Evolutionary conservation across 2,113 vertebrate genomes (phyloP), one percentile per base, ranked within the genome.

Genomic region (Leptobrachium ailaonicum): DNA sequence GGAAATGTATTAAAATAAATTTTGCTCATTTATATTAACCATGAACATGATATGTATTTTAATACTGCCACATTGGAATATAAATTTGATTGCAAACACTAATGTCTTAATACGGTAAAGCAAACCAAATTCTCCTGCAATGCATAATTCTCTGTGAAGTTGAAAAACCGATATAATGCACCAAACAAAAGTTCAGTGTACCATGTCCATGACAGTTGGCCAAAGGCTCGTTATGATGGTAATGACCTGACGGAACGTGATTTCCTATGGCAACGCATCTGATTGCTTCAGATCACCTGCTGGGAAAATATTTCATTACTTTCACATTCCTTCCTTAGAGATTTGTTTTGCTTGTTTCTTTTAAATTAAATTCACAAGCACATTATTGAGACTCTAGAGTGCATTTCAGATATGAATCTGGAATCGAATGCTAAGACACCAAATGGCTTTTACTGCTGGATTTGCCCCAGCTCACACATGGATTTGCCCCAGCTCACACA

Each of bases 271-370:
- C 90, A 92, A 90, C 89, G 91, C 88, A 92, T 87, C 91, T 89
- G 91, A 91, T 89, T 89, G 92, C 89, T 88, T 88, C 78, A 88
- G 91, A 90, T 93, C 93, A 91, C 93, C 93, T 88, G 88, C 93
- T 92, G 93, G 90, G 92, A 92, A 93, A 92, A 93, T 92, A 92
- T 94, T 94, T 93, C 93, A 93, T 92, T 93, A 93, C 94, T 93
- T 91, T 94, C 89, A 89, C 90, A 89, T 87, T 85, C 87, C 88
- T 89, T 93, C 92, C 90, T 6, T 67, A 82, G 91, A 94, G 92
- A 92, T 94, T 92, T 90, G 92, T 92, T 92, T 93, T 89, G 88
- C 90, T 88, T 90, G 87, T 93, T 93, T 83, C 87, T 90, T 92
- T 92, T 90, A 92, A 93, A 93, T 94, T 93, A 93, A 92, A 94